A percentile compares a stretch with the other conserved stretches of the same genome.
phyloP scores from a whole-genome alignment of 2,888 invertebrate genomes.

The Plebejus melissa region DNA sequence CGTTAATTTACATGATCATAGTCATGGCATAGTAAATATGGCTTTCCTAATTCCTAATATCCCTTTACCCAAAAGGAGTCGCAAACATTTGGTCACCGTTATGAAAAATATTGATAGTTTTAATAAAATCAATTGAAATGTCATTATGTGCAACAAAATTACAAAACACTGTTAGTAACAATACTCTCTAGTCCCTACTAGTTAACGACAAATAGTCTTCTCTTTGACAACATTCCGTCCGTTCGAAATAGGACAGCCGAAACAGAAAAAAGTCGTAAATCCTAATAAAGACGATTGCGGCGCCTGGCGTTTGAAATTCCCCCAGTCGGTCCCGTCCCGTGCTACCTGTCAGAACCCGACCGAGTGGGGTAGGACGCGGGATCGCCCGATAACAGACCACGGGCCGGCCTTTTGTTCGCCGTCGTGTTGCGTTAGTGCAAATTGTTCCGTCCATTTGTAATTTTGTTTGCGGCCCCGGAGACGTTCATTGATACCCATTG shows the following conservation, averaged over 20 bases:
- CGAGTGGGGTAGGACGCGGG: conserved; percentile 42
- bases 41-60: too few relatives aligned
- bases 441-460: conserved; percentile 41
- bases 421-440: conserved; percentile 39
- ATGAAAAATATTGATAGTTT: too few relatives aligned
- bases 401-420: conserved; percentile 39
- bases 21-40: too few relatives aligned
- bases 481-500: conserved; percentile 27
- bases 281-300: conserved; percentile 39
- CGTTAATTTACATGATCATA: too few relatives aligned
- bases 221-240: not conserved
- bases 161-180: too few relatives aligned
- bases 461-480: conserved; percentile 37
- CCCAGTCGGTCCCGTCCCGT: conserved; percentile 46
- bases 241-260: not conserved
- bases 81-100: not conserved
- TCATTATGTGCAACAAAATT: too few relatives aligned
- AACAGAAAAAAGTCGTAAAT: conserved; percentile 11
- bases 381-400: conserved; percentile 41
- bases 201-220: not conserved
- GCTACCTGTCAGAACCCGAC: conserved; percentile 47
- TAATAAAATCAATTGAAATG: too few relatives aligned
- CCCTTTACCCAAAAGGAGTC: not conserved
- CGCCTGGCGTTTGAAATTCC: conserved; percentile 49
- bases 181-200: not conserved